These are phyloP conservation scores for Tenrec ecaudatus DNA, from an alignment of 2,113 vertebrate genomes.

Conservation along the genomic window DNA sequence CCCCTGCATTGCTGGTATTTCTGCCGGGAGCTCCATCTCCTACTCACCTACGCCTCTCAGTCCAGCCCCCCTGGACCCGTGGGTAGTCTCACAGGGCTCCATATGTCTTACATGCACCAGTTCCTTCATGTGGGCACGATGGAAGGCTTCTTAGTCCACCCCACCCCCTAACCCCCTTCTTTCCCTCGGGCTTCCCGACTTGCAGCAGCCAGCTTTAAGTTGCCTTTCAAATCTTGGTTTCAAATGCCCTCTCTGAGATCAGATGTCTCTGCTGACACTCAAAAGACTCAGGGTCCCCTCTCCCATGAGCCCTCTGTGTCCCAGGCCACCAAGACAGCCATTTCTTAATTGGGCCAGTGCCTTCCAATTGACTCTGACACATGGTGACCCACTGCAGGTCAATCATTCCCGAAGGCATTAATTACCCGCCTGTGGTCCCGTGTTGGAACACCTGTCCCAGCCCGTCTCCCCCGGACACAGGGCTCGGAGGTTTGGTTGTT, in stretches of 20 bases:
- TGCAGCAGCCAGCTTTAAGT: not conserved
- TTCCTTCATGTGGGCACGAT: not conserved
- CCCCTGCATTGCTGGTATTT: rapidly evolving
- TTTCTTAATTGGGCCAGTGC: not conserved
- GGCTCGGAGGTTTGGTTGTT: not conserved
- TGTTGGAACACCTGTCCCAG: not conserved
- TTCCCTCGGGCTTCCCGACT: not conserved
- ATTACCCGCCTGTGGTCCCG: too few relatives aligned
- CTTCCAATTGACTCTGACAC: not conserved
- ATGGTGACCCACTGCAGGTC: not conserved
- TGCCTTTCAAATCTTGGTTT: not conserved
- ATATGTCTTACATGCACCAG: rapidly evolving
- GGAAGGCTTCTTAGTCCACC: too few relatives aligned
- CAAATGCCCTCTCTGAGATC: not conserved
- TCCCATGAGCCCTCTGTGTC: not conserved
- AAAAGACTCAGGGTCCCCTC: not conserved
- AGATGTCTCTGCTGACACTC: too few relatives aligned
- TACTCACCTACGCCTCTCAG: not conserved
- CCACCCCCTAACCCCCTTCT: not conserved
- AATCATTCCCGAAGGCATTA: not conserved
- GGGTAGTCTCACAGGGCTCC: rapidly evolving
- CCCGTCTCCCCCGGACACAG: rapidly evolving
- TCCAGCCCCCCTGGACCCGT: not conserved
- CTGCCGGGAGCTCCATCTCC: not conserved
- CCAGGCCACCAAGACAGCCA: rapidly evolving